A percentile compares a stretch with the other conserved stretches of the same genome.
Evolutionary conservation across 2,113 vertebrate species (phyloP).

Genomic region (Misgurnus mizolepis): DNA sequence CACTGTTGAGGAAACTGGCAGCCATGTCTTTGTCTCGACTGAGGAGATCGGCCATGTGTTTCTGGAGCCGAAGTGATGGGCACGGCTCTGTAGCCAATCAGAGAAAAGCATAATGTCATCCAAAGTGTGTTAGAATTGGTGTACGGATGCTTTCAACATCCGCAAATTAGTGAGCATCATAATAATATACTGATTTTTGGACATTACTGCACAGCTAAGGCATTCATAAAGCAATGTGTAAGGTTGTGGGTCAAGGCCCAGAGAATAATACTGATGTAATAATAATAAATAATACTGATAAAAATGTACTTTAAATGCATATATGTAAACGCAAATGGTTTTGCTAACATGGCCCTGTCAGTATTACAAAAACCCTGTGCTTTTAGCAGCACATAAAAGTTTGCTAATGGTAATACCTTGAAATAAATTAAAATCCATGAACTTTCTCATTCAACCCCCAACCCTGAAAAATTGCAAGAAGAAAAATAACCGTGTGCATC

Average conservation of each 20-base stretch:
- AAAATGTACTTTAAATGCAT: no score
- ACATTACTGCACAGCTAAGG: no score
- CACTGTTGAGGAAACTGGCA: constrained; percentile 97
- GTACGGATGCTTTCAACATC: not conserved
- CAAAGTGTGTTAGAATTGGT: not conserved
- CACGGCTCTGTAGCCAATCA: constrained; percentile 86
- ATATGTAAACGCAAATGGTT: not conserved
- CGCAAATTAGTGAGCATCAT: not conserved
- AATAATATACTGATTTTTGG: no score
- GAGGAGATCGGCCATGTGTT: constrained; percentile 93
- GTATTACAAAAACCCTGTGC: not conserved
- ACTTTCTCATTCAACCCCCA: not conserved
- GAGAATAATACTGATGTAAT: no score
- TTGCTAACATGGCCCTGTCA: not conserved
- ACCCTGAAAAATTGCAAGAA: not conserved
- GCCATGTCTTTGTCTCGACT: constrained; percentile 87
- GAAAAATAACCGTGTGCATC: not conserved
- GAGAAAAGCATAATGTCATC: not conserved
- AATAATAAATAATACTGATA: no score
- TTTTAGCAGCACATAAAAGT: not conserved
- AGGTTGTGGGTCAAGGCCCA: no score
- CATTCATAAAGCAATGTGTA: not conserved
- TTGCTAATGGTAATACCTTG: no score
- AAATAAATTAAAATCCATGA: not conserved
- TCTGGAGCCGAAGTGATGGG: constrained; percentile 92